phyloP scores from a whole-genome alignment of 2,797 vertebrate genomes.

The Peromyscus attwateri region DNA sequence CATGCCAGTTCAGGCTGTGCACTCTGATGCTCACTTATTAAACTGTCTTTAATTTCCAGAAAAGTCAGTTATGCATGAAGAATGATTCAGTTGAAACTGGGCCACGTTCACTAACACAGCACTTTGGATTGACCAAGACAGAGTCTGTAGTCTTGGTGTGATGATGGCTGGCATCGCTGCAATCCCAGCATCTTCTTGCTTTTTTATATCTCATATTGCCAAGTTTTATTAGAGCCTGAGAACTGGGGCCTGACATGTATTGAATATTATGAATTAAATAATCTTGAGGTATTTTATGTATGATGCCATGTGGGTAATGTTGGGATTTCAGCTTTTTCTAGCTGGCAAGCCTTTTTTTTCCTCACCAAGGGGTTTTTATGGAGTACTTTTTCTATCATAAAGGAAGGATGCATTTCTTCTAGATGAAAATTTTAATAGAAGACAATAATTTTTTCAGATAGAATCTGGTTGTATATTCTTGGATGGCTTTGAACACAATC shows the following conservation, averaged over 20 bases:
- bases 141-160: neutral
- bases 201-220: neutral
- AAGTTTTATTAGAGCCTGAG: neutral
- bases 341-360: neutral
- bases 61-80: constrained; percentile 47
- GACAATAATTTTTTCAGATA: neutral
- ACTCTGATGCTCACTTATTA: constrained; percentile 43
- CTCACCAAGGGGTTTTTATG: neutral
- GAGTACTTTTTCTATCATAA: neutral
- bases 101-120: constrained; percentile 23
- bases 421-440: constrained; percentile 35
- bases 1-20: neutral
- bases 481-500: neutral
- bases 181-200: neutral
- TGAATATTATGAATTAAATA: constrained; percentile 14
- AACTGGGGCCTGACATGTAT: neutral
- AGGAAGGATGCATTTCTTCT: neutral
- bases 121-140: neutral
- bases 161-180: neutral
- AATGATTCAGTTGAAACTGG: constrained; percentile 40
- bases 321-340: neutral
- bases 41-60: constrained; percentile 58
- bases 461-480: neutral
- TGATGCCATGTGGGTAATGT: neutral
- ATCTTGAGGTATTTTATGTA: constrained; percentile 11